These are phyloP conservation scores for Spisula solida DNA, from an alignment of 2,888 invertebrate genomes.

Conservation along the genomic window DNA sequence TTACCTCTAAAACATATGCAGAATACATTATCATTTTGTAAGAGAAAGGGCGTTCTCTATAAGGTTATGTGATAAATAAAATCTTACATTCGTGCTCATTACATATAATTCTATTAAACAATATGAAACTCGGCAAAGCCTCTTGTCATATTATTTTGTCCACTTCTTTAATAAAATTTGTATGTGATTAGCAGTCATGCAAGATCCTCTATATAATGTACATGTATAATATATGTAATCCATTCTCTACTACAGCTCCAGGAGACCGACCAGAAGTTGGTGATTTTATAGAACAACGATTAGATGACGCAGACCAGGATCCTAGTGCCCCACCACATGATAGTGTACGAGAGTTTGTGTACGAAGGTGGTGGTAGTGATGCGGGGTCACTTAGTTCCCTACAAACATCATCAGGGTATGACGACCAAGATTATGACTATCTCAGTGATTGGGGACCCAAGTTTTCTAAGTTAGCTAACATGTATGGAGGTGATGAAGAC, in stretches of 20 bases:
- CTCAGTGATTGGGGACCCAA: constrained; percentile 98
- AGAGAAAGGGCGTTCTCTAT: too few relatives aligned
- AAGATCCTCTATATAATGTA: too few relatives aligned
- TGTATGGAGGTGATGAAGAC: constrained; percentile 90
- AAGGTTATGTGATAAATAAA: too few relatives aligned
- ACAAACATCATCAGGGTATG: constrained; percentile 93
- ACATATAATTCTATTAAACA: too few relatives aligned
- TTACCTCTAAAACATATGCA: too few relatives aligned
- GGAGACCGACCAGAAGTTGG: constrained; percentile 90
- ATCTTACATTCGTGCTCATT: too few relatives aligned
- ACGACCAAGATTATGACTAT: constrained; percentile 98
- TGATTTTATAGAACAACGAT: constrained; percentile 98
- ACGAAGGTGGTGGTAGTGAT: constrained; percentile 97
- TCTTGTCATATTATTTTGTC: too few relatives aligned
- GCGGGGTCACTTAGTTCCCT: constrained; percentile 98
- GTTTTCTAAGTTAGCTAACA: constrained; percentile 98
- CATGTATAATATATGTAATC: background rate
- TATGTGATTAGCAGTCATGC: too few relatives aligned
- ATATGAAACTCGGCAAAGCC: too few relatives aligned
- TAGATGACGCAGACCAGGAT: constrained; percentile 98
- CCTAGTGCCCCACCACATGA: constrained; percentile 99
- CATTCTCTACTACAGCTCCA: constrained; percentile 48
- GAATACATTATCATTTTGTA: too few relatives aligned
- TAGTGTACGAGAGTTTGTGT: constrained; percentile 99
- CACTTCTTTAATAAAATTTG: too few relatives aligned